Evolutionary conservation across 2,888 invertebrate genomes (phyloP).

Genomic region (Amiota communis): DNA sequence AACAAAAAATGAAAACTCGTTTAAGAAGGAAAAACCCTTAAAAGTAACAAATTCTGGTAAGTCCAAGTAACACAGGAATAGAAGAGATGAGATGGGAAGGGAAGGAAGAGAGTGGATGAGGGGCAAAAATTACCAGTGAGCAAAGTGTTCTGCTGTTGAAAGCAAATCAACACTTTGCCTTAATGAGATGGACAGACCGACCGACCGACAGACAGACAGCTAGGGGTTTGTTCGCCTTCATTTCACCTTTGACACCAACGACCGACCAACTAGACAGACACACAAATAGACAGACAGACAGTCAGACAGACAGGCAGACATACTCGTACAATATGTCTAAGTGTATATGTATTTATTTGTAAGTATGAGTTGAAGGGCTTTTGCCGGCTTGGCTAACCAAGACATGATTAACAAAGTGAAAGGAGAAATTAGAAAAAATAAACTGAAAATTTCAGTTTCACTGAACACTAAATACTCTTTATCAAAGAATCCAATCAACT

Average conservation of each 20-base stretch:
- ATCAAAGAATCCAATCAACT: too few relatives aligned
- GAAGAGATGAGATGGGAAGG: too few relatives aligned
- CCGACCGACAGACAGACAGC: slow-evolving; percentile 1
- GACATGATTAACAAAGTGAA: slow-evolving; percentile 18
- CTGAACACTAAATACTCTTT: too few relatives aligned
- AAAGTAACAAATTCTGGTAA: slow-evolving; percentile 12
- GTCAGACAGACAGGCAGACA: slow-evolving; percentile 18
- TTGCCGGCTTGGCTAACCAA: slow-evolving; percentile 29
- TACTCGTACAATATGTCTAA: neutral
- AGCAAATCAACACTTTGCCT: slow-evolving; percentile 47
- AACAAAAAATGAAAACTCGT: slow-evolving; percentile 27
- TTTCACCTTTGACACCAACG: slow-evolving; percentile 54
- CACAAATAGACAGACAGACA: neutral
- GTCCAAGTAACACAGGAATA: too few relatives aligned
- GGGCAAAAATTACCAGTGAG: neutral
- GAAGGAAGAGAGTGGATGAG: too few relatives aligned
- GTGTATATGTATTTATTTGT: neutral
- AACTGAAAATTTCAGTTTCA: too few relatives aligned
- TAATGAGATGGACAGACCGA: slow-evolving; percentile 22
- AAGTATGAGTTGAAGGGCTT: neutral
- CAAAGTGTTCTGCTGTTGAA: slow-evolving; percentile 24
- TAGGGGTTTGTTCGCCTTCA: slow-evolving; percentile 37
- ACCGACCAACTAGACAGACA: too few relatives aligned
- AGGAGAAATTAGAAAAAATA: slow-evolving; percentile 12
- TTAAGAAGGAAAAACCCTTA: slow-evolving; percentile 20